A percentile compares a stretch with the other conserved stretches of the same genome.
Evolutionary conservation across 2,797 vertebrate species (phyloP).

Genomic region (Dipus sagitta): DNA sequence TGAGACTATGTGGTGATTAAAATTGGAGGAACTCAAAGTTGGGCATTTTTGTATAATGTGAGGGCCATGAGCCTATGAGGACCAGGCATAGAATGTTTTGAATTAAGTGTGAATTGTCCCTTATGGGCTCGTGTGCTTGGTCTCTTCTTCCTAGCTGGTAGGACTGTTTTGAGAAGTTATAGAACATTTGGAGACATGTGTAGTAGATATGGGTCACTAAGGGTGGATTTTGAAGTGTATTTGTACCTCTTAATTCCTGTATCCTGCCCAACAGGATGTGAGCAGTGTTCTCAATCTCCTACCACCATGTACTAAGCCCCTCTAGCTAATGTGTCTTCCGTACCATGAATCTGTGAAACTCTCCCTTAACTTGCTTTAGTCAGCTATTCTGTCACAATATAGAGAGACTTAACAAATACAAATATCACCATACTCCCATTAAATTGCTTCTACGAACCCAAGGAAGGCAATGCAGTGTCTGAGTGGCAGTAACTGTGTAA

Average conservation of each 20-base stretch:
- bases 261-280: background rate
- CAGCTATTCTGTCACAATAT: background rate
- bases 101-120: background rate
- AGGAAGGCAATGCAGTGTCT: background rate
- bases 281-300: background rate
- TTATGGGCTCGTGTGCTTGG: too few relatives aligned
- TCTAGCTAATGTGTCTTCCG: background rate
- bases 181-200: background rate
- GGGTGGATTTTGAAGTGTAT: background rate
- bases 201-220: too few relatives aligned
- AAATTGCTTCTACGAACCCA: background rate
- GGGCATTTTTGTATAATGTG: background rate
- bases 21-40: background rate
- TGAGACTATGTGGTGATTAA: too few relatives aligned
- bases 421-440: background rate
- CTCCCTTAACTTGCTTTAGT: background rate
- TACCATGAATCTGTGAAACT: background rate
- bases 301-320: background rate
- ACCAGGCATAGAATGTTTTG: background rate
- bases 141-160: background rate
- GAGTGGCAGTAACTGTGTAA: background rate
- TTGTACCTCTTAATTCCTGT: background rate
- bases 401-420: background rate
- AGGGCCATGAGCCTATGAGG: background rate
- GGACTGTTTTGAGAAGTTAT: background rate